Evolutionary conservation across 2,797 vertebrate genomes (phyloP), one percentile per base, ranked within the genome.

Genomic region (Channallabes apus): DNA sequence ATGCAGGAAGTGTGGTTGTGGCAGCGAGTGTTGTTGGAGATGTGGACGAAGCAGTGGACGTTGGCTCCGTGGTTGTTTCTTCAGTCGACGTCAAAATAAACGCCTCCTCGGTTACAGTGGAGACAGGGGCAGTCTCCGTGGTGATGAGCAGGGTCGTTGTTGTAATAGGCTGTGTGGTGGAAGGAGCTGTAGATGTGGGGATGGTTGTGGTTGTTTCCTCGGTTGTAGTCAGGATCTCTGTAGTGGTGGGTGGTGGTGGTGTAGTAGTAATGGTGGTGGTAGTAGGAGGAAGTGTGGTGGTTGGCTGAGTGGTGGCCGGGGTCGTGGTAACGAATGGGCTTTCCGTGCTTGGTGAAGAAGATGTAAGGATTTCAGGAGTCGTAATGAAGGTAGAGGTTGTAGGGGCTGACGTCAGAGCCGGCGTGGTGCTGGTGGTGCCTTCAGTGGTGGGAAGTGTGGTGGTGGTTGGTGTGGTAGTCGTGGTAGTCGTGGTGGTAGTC

Each of bases 1-100:
- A 91, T 0, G 93, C 91, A 41, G 90, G 90, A 3, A 87, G 87
- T 7, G 78, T 73, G n/a, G 93, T 93, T 58, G 92, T 87, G 38
- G 85, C 22, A 73, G 76, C 67, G 18, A 85, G 27, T 68, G 90
- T 90, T 4, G 85, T 76, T 6, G 88, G 78, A 72, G 91, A 87
- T 6, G 90, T 88, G 38, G 88, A 87, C 0, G 91, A 88, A 64
- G 91, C 91, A 76, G 91, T 91, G 79, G 87, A 38, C 22, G 82
- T 83, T 27, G 77, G 38, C 82, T 93, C 90, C 41, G 88, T 54
- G 14, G 76, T n/a, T 11, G 38, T 29, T 85, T 83, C 71, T 29
- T 90, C 82, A 22, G 92, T 91, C 62, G 90, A 89, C 35, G 79
- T 65, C 56, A 83, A 11, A 68, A 84, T 22, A 20, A 68, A 51